Evolutionary conservation across 2,888 invertebrate species (phyloP), one percentile per base, ranked within the genome.

Genomic region (Eucera pruinosa): DNA sequence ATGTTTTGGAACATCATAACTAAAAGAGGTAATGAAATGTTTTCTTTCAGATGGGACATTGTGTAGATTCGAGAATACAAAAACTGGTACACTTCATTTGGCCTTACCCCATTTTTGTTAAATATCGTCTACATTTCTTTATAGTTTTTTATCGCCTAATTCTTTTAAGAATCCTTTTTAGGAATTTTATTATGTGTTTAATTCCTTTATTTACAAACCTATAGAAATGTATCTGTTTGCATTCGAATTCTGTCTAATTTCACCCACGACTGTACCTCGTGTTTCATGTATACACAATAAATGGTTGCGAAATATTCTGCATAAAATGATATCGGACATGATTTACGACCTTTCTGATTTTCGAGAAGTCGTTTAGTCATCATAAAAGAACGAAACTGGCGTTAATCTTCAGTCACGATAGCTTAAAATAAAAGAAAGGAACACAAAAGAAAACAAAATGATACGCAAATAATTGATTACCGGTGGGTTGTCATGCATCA

Each of bases 311-410:
- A 20, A 30, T 52, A 43, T 18, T n/a, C 6, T 2, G 20, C 3
- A 1, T 5, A 30, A 30, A 52, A 18, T n/a, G 39, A 27, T 67
- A 67, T 66, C 71, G 27, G 27, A 4, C 7, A 54, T 47, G 54
- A 68, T 68, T 72, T 68, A 72, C 23, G 25, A 36, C 45, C 0
- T n/a, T 18, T 15, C 13, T 13, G 39, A 72, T 68, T 68, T 69
- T 69, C 45, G 25, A 61, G 45, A 61, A 54, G 20, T 23, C 23
- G 30, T 36, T 60, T 18, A 25, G 36, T 61, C 33, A 52, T 60
- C 4, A 2, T 11, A 25, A 4, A 33, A 13, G 5, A 27, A 45
- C 0, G 25, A 11, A 11, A 13, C 15, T n/a, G 47, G 25, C 18
- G 33, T 54, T 18, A 33, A 25, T 43, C 1, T 36, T 13, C 25